Conservation (phyloP, 1,140 invertebrate genomes). For the Bilobella aurantiaca region DNA sequence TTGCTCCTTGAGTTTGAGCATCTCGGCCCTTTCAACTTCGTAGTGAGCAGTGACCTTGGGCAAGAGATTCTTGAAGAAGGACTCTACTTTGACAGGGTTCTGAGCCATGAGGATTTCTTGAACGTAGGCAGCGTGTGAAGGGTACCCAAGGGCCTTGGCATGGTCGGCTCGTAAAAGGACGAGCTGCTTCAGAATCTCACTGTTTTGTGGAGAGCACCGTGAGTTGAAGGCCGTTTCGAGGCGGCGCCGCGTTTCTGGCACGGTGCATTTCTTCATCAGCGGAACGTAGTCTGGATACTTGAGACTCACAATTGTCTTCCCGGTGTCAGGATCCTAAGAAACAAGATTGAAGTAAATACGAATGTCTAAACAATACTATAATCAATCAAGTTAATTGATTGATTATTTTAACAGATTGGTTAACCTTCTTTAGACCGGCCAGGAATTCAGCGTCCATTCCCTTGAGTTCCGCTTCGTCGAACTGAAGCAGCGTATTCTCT, state of each 20-base stretch:
- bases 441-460: not conserved
- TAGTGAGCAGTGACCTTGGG: conserved; percentile 44
- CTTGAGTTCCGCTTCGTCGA: not conserved
- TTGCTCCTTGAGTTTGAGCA: conserved; percentile 45
- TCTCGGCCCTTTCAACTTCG: conserved; percentile 41
- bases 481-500: not conserved
- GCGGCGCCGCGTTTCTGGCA: conserved; percentile 42
- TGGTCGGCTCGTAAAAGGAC: conserved; percentile 43
- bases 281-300: conserved; percentile 50
- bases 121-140: conserved; percentile 45
- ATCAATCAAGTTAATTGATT: conserved; percentile 10
- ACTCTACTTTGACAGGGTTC: conserved; percentile 42
- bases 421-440: not conserved
- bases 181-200: conserved; percentile 46
- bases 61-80: conserved; percentile 44
- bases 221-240: conserved; percentile 45
- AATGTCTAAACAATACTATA: too few species aligned
- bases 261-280: conserved; percentile 44
- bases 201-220: conserved; percentile 46
- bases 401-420: not conserved
- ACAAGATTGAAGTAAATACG: too few species aligned
- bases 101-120: conserved; percentile 38
- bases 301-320: conserved; percentile 43
- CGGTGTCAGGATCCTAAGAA: conserved; percentile 31
- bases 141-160: conserved; percentile 44